These are phyloP conservation scores for Sitobion miscanthi DNA, from an alignment of 1,140 invertebrate species.

Conservation along the genomic window DNA sequence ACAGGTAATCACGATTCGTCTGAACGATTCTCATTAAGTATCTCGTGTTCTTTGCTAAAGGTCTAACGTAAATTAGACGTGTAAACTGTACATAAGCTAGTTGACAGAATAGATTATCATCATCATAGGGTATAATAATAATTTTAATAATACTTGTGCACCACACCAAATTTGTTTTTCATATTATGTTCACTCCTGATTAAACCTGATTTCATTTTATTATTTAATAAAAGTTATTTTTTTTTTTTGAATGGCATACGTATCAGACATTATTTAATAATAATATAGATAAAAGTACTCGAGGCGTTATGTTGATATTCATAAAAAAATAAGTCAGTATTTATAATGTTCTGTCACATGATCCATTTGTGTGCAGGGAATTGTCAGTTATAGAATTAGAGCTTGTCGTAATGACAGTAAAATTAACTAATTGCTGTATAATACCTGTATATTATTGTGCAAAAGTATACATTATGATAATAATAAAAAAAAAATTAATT, in stretches of 20 bases:
- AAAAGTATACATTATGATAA: not conserved
- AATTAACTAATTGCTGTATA: not conserved
- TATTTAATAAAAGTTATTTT: not conserved
- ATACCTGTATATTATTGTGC: not conserved
- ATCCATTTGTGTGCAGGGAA: not conserved
- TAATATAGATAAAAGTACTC: not conserved
- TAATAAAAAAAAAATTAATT: not conserved
- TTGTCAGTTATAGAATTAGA: not conserved
- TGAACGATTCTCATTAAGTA: conserved; percentile 25
- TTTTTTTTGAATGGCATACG: not conserved
- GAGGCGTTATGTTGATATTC: not conserved
- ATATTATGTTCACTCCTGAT: not conserved
- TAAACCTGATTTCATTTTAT: not conserved
- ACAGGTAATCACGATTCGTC: conserved; percentile 6
- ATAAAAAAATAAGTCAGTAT: not conserved
- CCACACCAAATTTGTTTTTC: not conserved
- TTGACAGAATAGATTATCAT: conserved; percentile 44
- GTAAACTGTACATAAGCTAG: not conserved
- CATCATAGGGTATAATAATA: conserved; percentile 14
- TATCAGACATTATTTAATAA: not conserved
- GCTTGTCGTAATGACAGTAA: too few species aligned
- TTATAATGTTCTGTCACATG: not conserved
- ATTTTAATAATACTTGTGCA: not conserved
- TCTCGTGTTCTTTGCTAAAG: not conserved
- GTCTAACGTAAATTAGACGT: not conserved